A percentile compares a stretch with the other conserved stretches of the same genome.
These are phyloP conservation scores for Scaptomyza polygonia DNA, from an alignment of 2,888 invertebrate species.

Conservation along the genomic window DNA sequence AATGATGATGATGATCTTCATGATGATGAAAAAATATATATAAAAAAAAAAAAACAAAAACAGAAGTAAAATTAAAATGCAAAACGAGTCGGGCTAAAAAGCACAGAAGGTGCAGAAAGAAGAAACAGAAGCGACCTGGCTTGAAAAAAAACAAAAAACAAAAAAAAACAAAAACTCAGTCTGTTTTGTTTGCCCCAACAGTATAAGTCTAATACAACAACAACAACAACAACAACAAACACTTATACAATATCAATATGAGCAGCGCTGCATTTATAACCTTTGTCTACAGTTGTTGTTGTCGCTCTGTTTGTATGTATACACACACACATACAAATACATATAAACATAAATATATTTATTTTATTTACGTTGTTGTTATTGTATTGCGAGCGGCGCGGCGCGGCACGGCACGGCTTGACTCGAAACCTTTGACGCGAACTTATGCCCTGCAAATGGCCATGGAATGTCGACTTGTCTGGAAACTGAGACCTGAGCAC, in stretches of 20 bases:
- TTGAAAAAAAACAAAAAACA: not conserved
- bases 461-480: constrained; percentile 76
- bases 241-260: constrained; percentile 70
- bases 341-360: not conserved
- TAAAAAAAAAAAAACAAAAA: constrained; percentile 15
- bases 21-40: constrained; percentile 23
- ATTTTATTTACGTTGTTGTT: constrained; percentile 8
- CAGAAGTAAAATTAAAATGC: constrained; percentile 77
- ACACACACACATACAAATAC: not conserved
- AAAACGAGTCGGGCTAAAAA: constrained; percentile 74
- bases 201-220: constrained; percentile 56
- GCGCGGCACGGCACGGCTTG: constrained; percentile 10
- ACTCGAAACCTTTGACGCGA: constrained; percentile 81
- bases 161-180: not conserved
- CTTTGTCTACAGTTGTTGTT: constrained; percentile 47
- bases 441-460: constrained; percentile 81
- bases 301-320: no score
- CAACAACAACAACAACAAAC: constrained; percentile 12
- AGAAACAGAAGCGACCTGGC: constrained; percentile 69
- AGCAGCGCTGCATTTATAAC: constrained; percentile 64
- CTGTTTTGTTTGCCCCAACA: constrained; percentile 16
- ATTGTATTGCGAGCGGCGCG: constrained; percentile 20
- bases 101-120: constrained; percentile 48
- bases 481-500: constrained; percentile 45
- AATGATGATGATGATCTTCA: constrained; percentile 31